Evolutionary conservation across 2,888 invertebrate species (phyloP).

Genomic region (Tetrapedia diversipes): DNA sequence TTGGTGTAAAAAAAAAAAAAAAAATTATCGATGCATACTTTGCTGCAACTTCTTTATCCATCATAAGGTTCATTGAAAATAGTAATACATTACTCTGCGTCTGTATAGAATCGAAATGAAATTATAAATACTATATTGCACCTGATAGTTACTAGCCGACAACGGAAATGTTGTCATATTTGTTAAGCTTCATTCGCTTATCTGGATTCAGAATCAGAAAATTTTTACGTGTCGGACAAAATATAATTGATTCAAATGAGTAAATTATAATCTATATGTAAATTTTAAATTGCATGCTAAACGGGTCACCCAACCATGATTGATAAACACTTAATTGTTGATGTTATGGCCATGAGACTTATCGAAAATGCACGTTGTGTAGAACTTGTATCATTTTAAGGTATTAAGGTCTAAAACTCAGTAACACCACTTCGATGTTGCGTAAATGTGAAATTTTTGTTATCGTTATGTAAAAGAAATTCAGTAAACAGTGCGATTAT

Average conservation of each 20-base stretch:
- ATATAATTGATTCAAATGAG: conserved; percentile 32
- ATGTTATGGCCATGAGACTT: conserved; percentile 9
- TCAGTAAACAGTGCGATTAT: not conserved
- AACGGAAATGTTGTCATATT: not conserved
- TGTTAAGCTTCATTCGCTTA: conserved; percentile 29
- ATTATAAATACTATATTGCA: conserved; percentile 33
- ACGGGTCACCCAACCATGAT: not conserved
- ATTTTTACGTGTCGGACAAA: conserved; percentile 10
- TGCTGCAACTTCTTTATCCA: conserved; percentile 1
- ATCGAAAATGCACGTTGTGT: not conserved
- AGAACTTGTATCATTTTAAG: not conserved
- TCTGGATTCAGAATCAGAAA: conserved; percentile 37
- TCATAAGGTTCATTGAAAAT: conserved; percentile 7
- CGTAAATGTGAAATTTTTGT: not conserved
- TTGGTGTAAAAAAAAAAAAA: no score
- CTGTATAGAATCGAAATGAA: conserved; percentile 13
- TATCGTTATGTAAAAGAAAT: conserved; percentile 4
- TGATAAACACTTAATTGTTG: conserved; percentile 25
- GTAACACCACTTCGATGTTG: not conserved
- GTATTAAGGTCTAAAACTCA: not conserved
- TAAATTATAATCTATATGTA: conserved; percentile 47
- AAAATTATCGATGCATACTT: not conserved
- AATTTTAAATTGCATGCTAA: conserved; percentile 24
- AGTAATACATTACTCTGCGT: conserved; percentile 1
- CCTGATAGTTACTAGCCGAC: conserved; percentile 15